Evolutionary conservation across 2,797 vertebrate species (phyloP).

Genomic region (Stomatorhinus walkeri): DNA sequence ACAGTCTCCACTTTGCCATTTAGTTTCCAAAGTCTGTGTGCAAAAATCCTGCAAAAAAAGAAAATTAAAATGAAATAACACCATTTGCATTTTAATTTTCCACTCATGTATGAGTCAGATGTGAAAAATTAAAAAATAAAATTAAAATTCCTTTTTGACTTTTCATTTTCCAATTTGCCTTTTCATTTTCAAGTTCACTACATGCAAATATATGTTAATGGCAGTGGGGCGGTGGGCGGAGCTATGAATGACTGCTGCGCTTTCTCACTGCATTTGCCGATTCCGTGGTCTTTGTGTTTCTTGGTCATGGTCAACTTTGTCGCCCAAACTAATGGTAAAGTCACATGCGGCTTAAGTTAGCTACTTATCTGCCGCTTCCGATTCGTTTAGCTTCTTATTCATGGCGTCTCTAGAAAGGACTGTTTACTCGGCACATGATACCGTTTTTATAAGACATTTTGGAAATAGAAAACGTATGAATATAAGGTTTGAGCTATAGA

Average conservation of each 20-base stretch:
- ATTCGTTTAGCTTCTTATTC: too few relatives aligned
- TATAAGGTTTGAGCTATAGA: too few relatives aligned
- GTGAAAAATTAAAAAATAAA: not conserved
- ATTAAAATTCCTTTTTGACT: not conserved
- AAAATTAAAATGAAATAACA: too few relatives aligned
- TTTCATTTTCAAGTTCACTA: not conserved
- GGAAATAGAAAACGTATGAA: too few relatives aligned
- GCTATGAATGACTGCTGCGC: not conserved
- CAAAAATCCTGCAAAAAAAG: too few relatives aligned
- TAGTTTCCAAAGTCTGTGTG: not conserved
- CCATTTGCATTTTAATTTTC: not conserved
- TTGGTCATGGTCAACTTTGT: not conserved
- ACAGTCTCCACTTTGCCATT: not conserved
- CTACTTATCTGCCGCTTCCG: too few relatives aligned
- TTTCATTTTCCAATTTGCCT: not conserved
- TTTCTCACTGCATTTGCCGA: not conserved
- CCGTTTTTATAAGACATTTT: too few relatives aligned
- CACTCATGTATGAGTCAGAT: not conserved
- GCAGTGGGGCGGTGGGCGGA: not conserved
- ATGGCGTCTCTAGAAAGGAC: too few relatives aligned
- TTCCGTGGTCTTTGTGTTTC: not conserved
- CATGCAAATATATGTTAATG: not conserved
- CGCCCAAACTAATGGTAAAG: not conserved
- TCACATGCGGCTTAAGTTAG: not conserved
- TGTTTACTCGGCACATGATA: too few relatives aligned